Evolutionary conservation across 1,140 invertebrate genomes (phyloP).

Genomic region (Eciton burchellii): DNA sequence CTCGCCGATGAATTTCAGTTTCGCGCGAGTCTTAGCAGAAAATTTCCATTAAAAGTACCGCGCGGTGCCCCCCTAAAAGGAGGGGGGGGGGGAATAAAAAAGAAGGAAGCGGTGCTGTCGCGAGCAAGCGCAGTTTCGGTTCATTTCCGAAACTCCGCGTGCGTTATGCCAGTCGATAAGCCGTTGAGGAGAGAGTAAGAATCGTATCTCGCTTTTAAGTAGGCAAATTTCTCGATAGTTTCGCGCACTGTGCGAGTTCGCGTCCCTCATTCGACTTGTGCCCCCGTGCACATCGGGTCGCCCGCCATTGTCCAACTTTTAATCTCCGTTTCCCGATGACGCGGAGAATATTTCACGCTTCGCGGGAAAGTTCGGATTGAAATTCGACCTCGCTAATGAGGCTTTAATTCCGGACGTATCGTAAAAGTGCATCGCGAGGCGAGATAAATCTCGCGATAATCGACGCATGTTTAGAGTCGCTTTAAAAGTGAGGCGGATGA

Average conservation of each 20-base stretch:
- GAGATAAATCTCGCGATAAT: constrained; percentile 40
- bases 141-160: constrained; percentile 30
- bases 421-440: constrained; percentile 12
- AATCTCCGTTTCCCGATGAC: constrained; percentile 43
- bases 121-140: neutral
- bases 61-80: no score
- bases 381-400: constrained; percentile 50
- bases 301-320: constrained; percentile 58
- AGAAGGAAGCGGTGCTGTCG: constrained; percentile 14
- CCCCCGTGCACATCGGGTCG: constrained; percentile 16
- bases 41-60: constrained; percentile 44
- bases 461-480: constrained; percentile 39
- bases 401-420: constrained; percentile 38
- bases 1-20: neutral
- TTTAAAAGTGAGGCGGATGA: constrained; percentile 33
- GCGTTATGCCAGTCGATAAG: constrained; percentile 32
- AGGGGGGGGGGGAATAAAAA: constrained; percentile 11
- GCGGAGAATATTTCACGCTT: constrained; percentile 41
- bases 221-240: constrained; percentile 67
- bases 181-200: constrained; percentile 56
- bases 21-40: constrained; percentile 14
- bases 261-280: constrained; percentile 14
- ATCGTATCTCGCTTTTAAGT: constrained; percentile 64
- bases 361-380: constrained; percentile 43
- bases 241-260: constrained; percentile 8